phyloP scores from a whole-genome alignment of 2,113 vertebrate genomes.

The Gopherus flavomarginatus region DNA sequence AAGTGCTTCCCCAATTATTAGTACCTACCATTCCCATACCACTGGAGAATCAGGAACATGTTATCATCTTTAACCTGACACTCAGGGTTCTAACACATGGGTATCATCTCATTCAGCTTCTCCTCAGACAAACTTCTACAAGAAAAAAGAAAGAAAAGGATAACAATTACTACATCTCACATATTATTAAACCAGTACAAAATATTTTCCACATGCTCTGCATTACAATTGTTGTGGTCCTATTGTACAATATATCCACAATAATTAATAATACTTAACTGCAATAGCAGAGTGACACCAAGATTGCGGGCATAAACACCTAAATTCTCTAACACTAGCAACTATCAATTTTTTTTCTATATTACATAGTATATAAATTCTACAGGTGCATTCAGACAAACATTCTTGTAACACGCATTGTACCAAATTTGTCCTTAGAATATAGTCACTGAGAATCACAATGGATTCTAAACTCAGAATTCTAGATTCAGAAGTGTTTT shows the following conservation, averaged over 20 bases:
- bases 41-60: fast-evolving
- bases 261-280: background rate
- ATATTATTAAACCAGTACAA: background rate
- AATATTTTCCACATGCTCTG: fast-evolving
- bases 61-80: background rate
- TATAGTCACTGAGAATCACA: background rate
- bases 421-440: background rate
- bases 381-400: background rate
- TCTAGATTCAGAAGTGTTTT: background rate
- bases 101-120: background rate
- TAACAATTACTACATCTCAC: background rate
- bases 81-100: background rate
- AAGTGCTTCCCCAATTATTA: background rate
- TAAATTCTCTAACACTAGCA: background rate
- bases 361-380: fast-evolving
- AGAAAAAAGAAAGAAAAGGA: background rate
- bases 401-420: background rate
- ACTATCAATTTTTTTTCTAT: background rate
- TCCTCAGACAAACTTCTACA: background rate
- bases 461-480: background rate
- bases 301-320: fast-evolving
- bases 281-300: background rate
- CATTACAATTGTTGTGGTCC: background rate
- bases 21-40: fast-evolving
- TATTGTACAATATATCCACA: fast-evolving